A percentile compares a stretch with the other conserved stretches of the same genome.
These are phyloP conservation scores for Ctenicera cuprea DNA, from an alignment of 2,888 invertebrate genomes.

Conservation along the genomic window DNA sequence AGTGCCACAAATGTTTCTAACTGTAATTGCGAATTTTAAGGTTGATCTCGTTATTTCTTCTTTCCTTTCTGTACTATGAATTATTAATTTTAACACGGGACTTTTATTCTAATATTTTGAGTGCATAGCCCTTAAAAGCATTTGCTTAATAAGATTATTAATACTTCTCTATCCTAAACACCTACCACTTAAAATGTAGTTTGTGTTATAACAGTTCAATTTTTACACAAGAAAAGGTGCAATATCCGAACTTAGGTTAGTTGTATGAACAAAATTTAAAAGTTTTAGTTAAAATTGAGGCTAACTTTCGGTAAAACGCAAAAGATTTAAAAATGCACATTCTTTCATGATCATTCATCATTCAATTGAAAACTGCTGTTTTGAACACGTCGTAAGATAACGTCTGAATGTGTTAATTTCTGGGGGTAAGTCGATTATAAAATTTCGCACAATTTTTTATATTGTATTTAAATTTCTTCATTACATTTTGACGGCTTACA, in stretches of 20 bases:
- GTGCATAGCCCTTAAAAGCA: constrained; percentile 20
- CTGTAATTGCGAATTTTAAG: neutral
- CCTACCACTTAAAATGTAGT: neutral
- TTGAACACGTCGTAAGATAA: too few species aligned
- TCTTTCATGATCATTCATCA: too few species aligned
- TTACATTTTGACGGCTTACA: neutral
- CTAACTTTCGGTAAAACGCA: too few species aligned
- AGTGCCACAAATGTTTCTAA: too few species aligned
- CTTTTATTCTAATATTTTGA: neutral
- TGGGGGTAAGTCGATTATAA: neutral
- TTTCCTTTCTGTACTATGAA: constrained; percentile 15
- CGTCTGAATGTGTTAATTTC: too few species aligned
- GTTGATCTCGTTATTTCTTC: neutral
- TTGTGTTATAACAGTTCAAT: neutral
- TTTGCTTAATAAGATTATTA: constrained; percentile 16
- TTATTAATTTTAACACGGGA: constrained; percentile 7
- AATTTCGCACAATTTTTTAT: neutral
- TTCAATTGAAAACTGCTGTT: too few species aligned
- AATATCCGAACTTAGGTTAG: too few species aligned
- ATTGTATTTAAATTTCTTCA: neutral
- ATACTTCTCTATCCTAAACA: neutral
- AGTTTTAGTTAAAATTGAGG: too few species aligned
- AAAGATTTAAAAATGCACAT: too few species aligned
- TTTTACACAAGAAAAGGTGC: neutral
- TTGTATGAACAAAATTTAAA: too few species aligned